phyloP scores from a whole-genome alignment of 2,888 invertebrate species.

The Brenthis daphne region DNA sequence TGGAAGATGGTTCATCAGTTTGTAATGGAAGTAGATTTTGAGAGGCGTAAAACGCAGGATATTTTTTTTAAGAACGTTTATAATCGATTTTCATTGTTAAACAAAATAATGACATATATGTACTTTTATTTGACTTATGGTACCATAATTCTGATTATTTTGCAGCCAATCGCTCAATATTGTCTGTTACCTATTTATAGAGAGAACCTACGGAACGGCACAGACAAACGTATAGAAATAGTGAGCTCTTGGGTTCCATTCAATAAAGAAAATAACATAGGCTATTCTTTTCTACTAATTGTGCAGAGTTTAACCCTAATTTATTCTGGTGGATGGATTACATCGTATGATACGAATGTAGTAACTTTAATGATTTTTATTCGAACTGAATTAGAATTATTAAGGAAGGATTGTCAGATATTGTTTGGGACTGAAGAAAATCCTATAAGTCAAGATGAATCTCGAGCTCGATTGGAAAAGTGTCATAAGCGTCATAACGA shows the following conservation, averaged over 20 bases:
- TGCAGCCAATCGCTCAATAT: conserved; percentile 56
- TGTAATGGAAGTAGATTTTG: conserved; percentile 56
- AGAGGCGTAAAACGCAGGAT: conserved; percentile 50
- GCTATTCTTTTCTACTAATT: conserved; percentile 55
- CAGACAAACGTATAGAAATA: conserved; percentile 54
- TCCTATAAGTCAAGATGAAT: conserved; percentile 40
- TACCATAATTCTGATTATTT: conserved; percentile 57
- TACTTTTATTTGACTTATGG: conserved; percentile 64
- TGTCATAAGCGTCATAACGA: conserved; percentile 63
- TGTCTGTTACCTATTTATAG: conserved; percentile 25
- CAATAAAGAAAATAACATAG: conserved; percentile 53
- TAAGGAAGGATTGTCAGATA: conserved; percentile 54
- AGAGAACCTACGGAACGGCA: conserved; percentile 50
- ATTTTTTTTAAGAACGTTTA: conserved; percentile 44
- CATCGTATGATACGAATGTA: conserved; percentile 64
- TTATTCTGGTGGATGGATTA: conserved; percentile 66
- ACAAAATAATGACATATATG: conserved; percentile 58
- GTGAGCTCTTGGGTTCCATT: conserved; percentile 71
- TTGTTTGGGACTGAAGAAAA: conserved; percentile 53
- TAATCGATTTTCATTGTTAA: conserved; percentile 52
- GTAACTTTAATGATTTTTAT: conserved; percentile 70
- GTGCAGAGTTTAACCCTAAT: conserved; percentile 61
- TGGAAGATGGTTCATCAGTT: conserved; percentile 62
- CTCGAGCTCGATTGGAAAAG: conserved; percentile 49
- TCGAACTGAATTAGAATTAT: conserved; percentile 57